Evolutionary conservation across 2,888 invertebrate genomes (phyloP), one percentile per base, ranked within the genome.

Genomic region (Thera obeliscata): DNA sequence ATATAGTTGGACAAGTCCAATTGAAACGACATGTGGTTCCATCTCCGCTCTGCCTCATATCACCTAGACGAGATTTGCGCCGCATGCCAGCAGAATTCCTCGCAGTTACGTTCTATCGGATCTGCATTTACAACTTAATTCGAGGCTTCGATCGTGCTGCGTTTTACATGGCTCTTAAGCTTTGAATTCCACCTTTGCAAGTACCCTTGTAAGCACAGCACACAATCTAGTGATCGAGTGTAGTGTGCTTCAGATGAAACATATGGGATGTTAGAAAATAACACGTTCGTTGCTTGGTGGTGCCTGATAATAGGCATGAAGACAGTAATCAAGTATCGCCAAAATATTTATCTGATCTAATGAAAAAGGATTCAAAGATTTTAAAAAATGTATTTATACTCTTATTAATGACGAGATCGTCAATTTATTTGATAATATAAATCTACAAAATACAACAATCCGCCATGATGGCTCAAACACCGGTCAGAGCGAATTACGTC

Each of bases 41-140:
- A 70, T 79, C 76, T 77, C 73, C 80, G 9, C 43, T 46, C 2
- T 8, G 76, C 76, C 73, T 80, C 77, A 76, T 77, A 78, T 80
- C 76, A 78, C 75, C 69, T 72, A 69, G 72, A 11, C 46, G 64
- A 73, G 71, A 70, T 72, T 73, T 73, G 73, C 61, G 65, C 76
- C 73, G 71, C 70, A 72, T 62, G 56, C 65, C 62, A 46, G 56
- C 58, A 38, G 65, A 65, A 59, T 69, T 49, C 66, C 59, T 60
- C 54, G 66, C 66, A 66, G 69, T 69, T 66, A 69, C 52, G 35
- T 56, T 60, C 69, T 61, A 69, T 76, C 76, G 67, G 81, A 78
- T 81, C 71, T 70, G 74, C 77, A 80, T 82, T 84, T 81, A 82
- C 80, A 81, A 81, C 80, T 81, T 78, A 80, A 86, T 81, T 78